Evolutionary conservation across 2,113 vertebrate species (phyloP).

Genomic region (Anseranas semipalmata): DNA sequence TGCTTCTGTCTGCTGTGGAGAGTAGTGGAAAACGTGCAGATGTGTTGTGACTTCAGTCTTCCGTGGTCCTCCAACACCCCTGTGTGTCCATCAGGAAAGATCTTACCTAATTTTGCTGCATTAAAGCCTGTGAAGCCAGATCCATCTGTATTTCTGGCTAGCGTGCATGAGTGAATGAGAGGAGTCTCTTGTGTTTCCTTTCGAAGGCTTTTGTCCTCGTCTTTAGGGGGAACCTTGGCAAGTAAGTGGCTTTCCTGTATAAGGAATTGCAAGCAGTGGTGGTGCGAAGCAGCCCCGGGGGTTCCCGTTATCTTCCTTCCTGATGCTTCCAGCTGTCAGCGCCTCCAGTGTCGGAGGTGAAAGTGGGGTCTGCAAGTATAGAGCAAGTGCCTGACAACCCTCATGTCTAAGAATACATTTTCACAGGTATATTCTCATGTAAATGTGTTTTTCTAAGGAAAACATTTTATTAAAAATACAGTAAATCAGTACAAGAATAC

Average conservation of each 20-base stretch:
- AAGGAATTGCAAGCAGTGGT: background rate
- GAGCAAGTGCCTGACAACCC: background rate
- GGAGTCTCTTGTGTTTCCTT: background rate
- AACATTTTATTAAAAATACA: background rate
- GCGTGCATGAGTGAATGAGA: no score
- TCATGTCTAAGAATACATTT: background rate
- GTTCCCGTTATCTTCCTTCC: background rate
- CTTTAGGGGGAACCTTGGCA: background rate
- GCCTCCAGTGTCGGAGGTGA: background rate
- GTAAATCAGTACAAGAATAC: background rate
- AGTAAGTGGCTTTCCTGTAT: background rate
- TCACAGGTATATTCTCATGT: background rate
- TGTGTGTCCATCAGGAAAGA: background rate
- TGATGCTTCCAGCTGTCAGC: background rate
- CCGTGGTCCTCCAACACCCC: background rate
- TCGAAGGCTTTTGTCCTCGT: background rate
- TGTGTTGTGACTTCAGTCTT: background rate
- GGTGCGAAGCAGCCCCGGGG: background rate
- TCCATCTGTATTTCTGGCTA: rapidly evolving
- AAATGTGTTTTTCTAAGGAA: background rate
- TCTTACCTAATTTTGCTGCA: background rate
- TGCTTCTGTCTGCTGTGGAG: background rate
- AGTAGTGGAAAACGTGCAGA: background rate
- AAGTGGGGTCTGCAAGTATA: background rate
- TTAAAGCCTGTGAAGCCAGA: background rate